Evolutionary conservation across 35 echinoderm and acorn worm genomes (phyloP), one percentile per base, ranked within the genome.

Genomic region (Acanthaster planci): DNA sequence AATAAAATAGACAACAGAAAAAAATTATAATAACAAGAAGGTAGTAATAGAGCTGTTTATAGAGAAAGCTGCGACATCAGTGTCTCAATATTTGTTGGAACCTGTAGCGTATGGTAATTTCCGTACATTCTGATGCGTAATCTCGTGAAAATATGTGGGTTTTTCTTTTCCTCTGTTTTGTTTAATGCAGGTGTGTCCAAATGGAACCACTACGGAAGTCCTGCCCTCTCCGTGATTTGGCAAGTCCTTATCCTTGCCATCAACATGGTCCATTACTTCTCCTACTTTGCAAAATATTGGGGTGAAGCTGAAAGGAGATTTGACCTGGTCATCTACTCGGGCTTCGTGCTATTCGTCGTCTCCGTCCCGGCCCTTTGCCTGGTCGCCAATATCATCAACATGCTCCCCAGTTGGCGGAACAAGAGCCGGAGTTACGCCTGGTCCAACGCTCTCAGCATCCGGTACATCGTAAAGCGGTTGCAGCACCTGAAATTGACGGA

Each of bases 291-390:
- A 8, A 72, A 72, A 12, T 72, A 72, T 8, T 72, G 64, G 64
- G 64, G 64, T 7, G 14, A 35, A 2, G 34, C 22, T 14, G 64
- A 72, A 19, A 21, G 34, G 64, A 72, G 30, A 34, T 19, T 72
- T 10, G 64, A 72, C 64, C 26, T 72, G 23, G 64, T 72, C 64
- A 72, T 72, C 64, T 72, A 31, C 64, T 72, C 64, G 19, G 64
- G 64, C 3, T 72, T 72, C 29, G 23, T 72, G 26, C 34, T 72
- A 19, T 72, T 72, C 23, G 64, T 72, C 64, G 34, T 72, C 64
- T 29, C 18, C 23, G 34, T 72, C 64, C 64, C 64, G 14, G 34
- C 23, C 18, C 30, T 72, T 34, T 72, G 64, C 8, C 64, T 72
- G 10, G n/a, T 29, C n/a, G 64, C 64, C 8, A 72, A 72, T 34